Evolutionary conservation across 2,113 vertebrate genomes (phyloP).

Genomic region (Atrichornis clamosus): DNA sequence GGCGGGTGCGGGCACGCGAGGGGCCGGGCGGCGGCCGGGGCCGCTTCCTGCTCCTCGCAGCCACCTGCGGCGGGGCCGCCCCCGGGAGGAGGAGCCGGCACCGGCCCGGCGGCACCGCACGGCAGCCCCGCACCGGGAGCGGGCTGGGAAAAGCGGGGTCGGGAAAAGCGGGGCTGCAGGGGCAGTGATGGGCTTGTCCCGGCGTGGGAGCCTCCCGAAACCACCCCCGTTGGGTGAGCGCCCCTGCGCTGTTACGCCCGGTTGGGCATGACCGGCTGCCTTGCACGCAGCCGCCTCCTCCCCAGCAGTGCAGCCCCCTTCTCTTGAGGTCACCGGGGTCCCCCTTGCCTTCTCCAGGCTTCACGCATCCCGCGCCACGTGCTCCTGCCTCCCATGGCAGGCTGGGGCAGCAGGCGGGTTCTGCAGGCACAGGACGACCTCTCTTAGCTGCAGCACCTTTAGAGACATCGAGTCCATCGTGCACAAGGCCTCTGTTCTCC

Average conservation of each 20-base stretch:
- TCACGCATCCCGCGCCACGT: accelerated
- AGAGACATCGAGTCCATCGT: accelerated
- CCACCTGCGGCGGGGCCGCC: slow-evolving; percentile 69
- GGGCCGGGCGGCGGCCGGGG: neutral
- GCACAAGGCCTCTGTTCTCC: neutral
- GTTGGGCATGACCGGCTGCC: accelerated
- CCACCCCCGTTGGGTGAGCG: accelerated
- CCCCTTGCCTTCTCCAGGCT: neutral
- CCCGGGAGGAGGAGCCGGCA: slow-evolving; percentile 30
- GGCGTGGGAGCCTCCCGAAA: neutral
- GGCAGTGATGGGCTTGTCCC: accelerated
- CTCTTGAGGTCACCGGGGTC: neutral
- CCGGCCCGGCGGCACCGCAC: neutral
- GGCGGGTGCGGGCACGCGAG: no score
- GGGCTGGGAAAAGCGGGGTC: neutral
- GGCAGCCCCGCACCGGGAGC: neutral
- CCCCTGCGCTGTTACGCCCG: accelerated
- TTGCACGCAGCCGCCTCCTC: neutral
- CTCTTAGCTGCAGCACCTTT: neutral
- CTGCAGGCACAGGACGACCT: neutral
- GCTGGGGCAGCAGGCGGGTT: neutral
- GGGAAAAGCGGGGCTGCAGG: neutral
- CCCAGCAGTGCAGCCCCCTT: neutral
- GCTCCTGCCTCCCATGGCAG: neutral
- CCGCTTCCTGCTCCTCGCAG: slow-evolving; percentile 77